A percentile compares a stretch with the other conserved stretches of the same genome.
Evolutionary conservation across 2,888 invertebrate genomes (phyloP).

Genomic region (Melikaiella ostensackeni): DNA sequence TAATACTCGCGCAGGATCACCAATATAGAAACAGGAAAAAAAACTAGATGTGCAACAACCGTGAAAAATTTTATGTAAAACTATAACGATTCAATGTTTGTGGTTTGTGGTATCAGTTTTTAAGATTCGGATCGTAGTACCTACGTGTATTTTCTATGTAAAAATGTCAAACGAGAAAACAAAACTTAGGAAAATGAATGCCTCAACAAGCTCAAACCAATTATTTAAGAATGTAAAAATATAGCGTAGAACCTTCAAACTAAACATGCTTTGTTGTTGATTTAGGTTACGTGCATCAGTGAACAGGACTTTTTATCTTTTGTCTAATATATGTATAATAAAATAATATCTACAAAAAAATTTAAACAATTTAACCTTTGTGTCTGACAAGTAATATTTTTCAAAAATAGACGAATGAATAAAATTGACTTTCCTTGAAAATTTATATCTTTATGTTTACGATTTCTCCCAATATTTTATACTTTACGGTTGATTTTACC

Average conservation of each 20-base stretch:
- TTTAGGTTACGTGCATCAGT: conserved; percentile 19
- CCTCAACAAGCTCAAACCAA: background rate
- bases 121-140: background rate
- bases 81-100: too few relatives aligned
- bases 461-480: background rate
- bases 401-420: too few relatives aligned
- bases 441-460: background rate
- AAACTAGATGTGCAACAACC: too few relatives aligned
- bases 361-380: background rate
- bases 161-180: background rate
- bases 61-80: too few relatives aligned
- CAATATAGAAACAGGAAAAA: too few relatives aligned
- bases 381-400: background rate
- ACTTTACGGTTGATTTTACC: background rate
- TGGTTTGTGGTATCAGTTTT: background rate
- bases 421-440: too few relatives aligned
- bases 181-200: background rate
- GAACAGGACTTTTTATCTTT: background rate
- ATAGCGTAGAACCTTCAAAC: conserved; percentile 6
- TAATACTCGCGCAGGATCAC: too few relatives aligned
- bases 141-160: background rate
- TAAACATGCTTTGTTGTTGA: conserved; percentile 12
- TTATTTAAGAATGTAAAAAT: conserved; percentile 13
- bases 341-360: background rate
- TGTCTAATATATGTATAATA: background rate